Percentiles rank a stretch among this genome's conserved stretches.
Evolutionary conservation across 2,113 vertebrate genomes (phyloP).

Genomic region (Neogale vison): DNA sequence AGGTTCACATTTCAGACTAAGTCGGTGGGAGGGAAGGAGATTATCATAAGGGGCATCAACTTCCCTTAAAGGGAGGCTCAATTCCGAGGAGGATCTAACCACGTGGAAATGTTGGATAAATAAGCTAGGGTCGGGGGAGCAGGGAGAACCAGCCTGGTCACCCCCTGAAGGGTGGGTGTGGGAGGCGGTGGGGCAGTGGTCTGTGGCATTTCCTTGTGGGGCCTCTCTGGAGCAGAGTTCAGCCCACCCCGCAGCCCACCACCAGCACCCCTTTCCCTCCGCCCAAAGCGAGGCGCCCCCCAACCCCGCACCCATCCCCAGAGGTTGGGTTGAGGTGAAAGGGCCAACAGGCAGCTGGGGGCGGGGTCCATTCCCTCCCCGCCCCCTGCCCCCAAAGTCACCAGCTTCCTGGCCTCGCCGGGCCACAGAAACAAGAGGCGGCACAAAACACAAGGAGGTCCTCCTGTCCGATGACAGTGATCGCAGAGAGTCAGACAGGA

Average conservation of each 20-base stretch:
- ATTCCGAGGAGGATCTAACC: constrained; percentile 7
- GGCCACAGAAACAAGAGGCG: constrained; percentile 53
- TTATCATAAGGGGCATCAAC: neutral
- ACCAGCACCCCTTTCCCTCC: neutral
- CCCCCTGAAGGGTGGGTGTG: neutral
- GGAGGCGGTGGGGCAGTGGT: neutral
- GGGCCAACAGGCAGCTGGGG: neutral
- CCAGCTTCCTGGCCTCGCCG: constrained; percentile 51
- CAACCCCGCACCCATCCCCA: neutral
- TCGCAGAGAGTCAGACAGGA: constrained; percentile 48
- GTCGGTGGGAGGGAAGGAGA: neutral
- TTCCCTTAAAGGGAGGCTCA: constrained; percentile 10
- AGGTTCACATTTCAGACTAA: constrained; percentile 73
- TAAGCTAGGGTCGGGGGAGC: neutral
- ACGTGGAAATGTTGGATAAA: neutral
- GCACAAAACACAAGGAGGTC: constrained; percentile 44
- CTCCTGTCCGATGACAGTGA: constrained; percentile 48
- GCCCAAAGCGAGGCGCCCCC: constrained; percentile 26
- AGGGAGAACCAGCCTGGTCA: neutral
- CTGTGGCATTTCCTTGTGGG: constrained; percentile 54
- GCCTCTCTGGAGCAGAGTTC: constrained; percentile 31
- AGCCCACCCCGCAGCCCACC: neutral
- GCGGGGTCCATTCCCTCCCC: constrained; percentile 35
- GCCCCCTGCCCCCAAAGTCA: constrained; percentile 65
- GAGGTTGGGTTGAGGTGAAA: neutral